Conservation (phyloP, 2,113 vertebrate genomes). For the human region GRCh38 chr5:155092501-155093000, state of each 20-base stretch:
- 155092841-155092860: background rate
- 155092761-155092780: background rate
- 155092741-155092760: background rate
- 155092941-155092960: background rate
- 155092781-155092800: background rate
- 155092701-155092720: background rate
- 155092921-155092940: background rate
- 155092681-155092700: background rate
- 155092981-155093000: background rate
- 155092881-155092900: background rate
- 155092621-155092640: background rate
- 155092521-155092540: background rate
- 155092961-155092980: background rate
- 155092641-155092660: background rate
- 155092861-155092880: background rate
- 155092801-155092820: background rate
- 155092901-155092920: background rate
- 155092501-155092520: background rate
- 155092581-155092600: slow-evolving; percentile 6
- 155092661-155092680: background rate
- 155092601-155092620: background rate
- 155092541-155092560: background rate
- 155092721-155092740: background rate
- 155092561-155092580: background rate
- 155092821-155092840: background rate